A percentile compares a stretch with the other conserved stretches of the same genome.
Conservation (phyloP, 2,888 invertebrate species). For the Drosophila recens region DNA sequence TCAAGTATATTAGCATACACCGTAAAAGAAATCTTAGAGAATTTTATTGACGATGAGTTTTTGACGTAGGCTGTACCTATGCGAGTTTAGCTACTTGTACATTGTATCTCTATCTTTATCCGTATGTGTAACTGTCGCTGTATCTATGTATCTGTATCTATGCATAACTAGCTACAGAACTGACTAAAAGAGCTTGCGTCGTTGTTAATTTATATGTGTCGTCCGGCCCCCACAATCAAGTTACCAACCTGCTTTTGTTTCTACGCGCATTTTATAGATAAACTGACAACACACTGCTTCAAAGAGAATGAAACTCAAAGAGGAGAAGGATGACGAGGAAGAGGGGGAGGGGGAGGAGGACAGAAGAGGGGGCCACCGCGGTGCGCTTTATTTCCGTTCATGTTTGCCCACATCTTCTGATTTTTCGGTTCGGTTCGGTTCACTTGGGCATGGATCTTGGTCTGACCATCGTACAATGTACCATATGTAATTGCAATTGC, state of each 20-base stretch:
- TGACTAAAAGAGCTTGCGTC: constrained; percentile 35
- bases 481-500: constrained; percentile 77
- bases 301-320: neutral
- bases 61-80: constrained; percentile 49
- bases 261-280: constrained; percentile 62
- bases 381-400: constrained; percentile 70
- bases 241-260: constrained; percentile 70
- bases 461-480: constrained; percentile 53
- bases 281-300: constrained; percentile 23
- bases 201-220: constrained; percentile 79
- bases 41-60: constrained; percentile 54
- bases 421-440: constrained; percentile 43
- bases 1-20: constrained; percentile 33
- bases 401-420: constrained; percentile 68
- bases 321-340: neutral
- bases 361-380: constrained; percentile 3
- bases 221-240: constrained; percentile 80
- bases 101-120: constrained; percentile 2
- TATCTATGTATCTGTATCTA: constrained; percentile 37
- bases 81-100: constrained; percentile 12
- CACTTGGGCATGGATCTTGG: constrained; percentile 15
- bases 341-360: neutral
- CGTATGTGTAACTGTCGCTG: constrained; percentile 15
- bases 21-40: constrained; percentile 25
- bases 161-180: constrained; percentile 38